phyloP scores from a whole-genome alignment of 2,113 vertebrate genomes.

The Lucifuga dentata region DNA sequence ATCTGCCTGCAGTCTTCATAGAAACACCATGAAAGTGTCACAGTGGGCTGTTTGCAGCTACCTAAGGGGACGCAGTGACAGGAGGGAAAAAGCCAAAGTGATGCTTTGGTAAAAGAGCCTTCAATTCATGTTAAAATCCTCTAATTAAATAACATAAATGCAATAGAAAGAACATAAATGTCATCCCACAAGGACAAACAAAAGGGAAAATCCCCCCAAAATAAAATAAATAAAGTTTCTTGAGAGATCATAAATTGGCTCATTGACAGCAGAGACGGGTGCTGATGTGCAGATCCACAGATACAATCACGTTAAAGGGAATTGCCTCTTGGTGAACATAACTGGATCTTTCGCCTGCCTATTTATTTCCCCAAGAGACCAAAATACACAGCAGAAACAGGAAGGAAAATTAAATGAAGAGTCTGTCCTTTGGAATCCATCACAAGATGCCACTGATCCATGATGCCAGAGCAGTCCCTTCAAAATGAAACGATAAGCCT shows the following conservation, averaged over 20 bases:
- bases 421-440: slow-evolving; percentile 42
- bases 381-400: slow-evolving; percentile 50
- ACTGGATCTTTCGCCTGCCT: slow-evolving; percentile 76
- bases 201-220: slow-evolving; percentile 30
- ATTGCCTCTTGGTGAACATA: slow-evolving; percentile 75
- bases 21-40: slow-evolving; percentile 62
- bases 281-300: slow-evolving; percentile 68
- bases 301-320: slow-evolving; percentile 76
- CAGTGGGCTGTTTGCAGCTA: slow-evolving; percentile 60
- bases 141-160: background rate
- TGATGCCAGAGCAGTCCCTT: slow-evolving; percentile 19
- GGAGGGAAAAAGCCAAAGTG: slow-evolving; percentile 33
- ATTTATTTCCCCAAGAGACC: slow-evolving; percentile 62
- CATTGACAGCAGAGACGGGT: slow-evolving; percentile 39
- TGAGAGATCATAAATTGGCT: slow-evolving; percentile 52
- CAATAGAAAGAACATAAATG: slow-evolving; percentile 14
- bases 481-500: slow-evolving; percentile 14
- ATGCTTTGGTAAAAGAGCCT: too few species aligned
- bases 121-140: too few species aligned
- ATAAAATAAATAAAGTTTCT: background rate
- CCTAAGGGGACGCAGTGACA: slow-evolving; percentile 56
- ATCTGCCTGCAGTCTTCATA: slow-evolving; percentile 40
- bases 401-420: slow-evolving; percentile 54
- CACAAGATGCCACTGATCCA: slow-evolving; percentile 19
- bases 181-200: slow-evolving; percentile 36